Evolutionary conservation across 2,797 vertebrate genomes (phyloP), one percentile per base, ranked within the genome.

Genomic region (Sebastes kiyomatsui): DNA sequence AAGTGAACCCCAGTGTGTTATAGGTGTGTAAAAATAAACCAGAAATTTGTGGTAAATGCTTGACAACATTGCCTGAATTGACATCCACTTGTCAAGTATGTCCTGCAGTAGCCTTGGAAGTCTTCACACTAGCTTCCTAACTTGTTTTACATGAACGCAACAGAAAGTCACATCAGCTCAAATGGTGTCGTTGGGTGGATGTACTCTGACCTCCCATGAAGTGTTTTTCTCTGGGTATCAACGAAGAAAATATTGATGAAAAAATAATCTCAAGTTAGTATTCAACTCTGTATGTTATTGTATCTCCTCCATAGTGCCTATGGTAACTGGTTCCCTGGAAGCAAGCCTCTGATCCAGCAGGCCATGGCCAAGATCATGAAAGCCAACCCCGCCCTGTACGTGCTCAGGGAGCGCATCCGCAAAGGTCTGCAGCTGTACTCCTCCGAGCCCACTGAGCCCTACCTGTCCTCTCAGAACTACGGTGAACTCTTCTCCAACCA

Each of bases 361-460:
- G 99, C 99, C 68, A 99, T 99, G 99, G 98, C 99, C 38, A 99
- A 99, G 95, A 99, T 99, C 76, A 99, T 99, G 98, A 99, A 99
- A 89, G 99, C 99, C 82, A 99, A 99, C 86, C 99, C 98, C 30
- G 99, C 98, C 4, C 91, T 99, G 78, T 99, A 99, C 2, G 99
- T 99, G 92, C 89, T 99, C 89, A 96, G 99, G 78, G 98, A 99
- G 71, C 97, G 98, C 33, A 99, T 99, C 88, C 98, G 98, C 77
- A 99, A 99, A 80, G 99, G 99, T 54, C 92, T 99, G 81, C 99
- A 99, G 93, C 96, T 99, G 22, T 99, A 99, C 94, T 99, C 99
- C 0, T 99, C 98, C 0, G 98, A 99, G 94, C 99, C 98, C 90
- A 99, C 99, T 30, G 99, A 99, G 90, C 98, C 98, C 0, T 99